These are phyloP conservation scores for Heterodera schachtii DNA, from an alignment of 1,140 invertebrate species.

Conservation along the genomic window DNA sequence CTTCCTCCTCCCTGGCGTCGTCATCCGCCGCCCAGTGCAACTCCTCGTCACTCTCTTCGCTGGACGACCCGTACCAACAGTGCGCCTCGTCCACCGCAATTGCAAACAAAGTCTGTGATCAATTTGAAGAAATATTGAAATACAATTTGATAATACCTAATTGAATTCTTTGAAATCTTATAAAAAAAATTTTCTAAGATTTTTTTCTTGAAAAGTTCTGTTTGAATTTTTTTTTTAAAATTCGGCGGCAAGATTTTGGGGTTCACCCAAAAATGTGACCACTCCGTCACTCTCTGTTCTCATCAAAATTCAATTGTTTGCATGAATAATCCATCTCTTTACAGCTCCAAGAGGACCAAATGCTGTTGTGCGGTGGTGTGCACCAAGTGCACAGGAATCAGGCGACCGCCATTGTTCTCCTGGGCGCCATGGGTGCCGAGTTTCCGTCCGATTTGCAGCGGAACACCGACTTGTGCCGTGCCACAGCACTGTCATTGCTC, in stretches of 20 bases:
- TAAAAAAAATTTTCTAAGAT: too few relatives aligned
- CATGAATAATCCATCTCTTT: neutral
- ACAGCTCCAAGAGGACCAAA: slow-evolving; percentile 39
- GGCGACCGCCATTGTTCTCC: slow-evolving; percentile 90
- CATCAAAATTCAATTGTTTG: too few relatives aligned
- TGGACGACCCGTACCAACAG: slow-evolving; percentile 20
- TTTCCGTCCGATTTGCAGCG: slow-evolving; percentile 81
- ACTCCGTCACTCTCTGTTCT: too few relatives aligned
- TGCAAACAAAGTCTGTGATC: neutral
- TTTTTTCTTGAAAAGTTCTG: too few relatives aligned
- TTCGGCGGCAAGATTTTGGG: too few relatives aligned
- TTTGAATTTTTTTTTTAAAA: too few relatives aligned
- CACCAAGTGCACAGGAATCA: slow-evolving; percentile 86
- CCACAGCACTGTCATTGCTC: slow-evolving; percentile 77
- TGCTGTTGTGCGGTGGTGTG: slow-evolving; percentile 19
- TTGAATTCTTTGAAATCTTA: too few relatives aligned
- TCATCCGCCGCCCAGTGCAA: neutral
- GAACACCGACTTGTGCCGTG: slow-evolving; percentile 57
- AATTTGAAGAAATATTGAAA: slow-evolving; percentile 16
- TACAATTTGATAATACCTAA: too few relatives aligned
- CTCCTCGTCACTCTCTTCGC: slow-evolving; percentile 18
- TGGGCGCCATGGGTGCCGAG: slow-evolving; percentile 92
- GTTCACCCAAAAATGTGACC: too few relatives aligned
- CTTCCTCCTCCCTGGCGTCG: neutral
- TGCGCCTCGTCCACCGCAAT: neutral